Evolutionary conservation across 2,888 invertebrate species (phyloP), one percentile per base, ranked within the genome.

Genomic region (Esperia sulphurella): DNA sequence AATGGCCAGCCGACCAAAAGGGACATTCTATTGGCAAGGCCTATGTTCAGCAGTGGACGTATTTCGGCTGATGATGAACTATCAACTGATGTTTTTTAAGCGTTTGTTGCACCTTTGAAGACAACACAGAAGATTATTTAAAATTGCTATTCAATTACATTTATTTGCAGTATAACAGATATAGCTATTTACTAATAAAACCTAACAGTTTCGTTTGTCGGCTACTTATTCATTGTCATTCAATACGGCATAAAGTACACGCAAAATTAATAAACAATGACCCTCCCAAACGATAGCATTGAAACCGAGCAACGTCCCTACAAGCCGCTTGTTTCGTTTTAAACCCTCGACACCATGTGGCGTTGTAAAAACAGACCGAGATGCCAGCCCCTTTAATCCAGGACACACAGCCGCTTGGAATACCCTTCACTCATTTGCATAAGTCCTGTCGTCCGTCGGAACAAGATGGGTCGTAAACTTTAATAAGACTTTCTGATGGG

Each of bases 371-470:
- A 83, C 84, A 82, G 63, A 65, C 69, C 66, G 68, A 68, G 65
- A 68, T 65, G 65, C 73, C 72, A 61, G 64, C 70, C 78, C 74
- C 71, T 70, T 64, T 83, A 83, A 85, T 83, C 83, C 84, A 64
- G 74, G 71, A 66, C 67, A 69, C 76, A 72, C 55, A 59, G 58
- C 58, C 65, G 61, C 66, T 75, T 63, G 59, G 61, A 71, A 69
- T 71, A 79, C 83, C 83, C 83, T 79, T 79, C 74, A 75, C 71
- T 81, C 83, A 83, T 87, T 86, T 84, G 74, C 84, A 85, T 85
- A 83, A 83, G 78, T 82, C 83, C 82, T 76, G 77, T 79, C 67
- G 77, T 79, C 67, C 54, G 53, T 74, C 72, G 72, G 72, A 74
- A 80, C 80, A 83, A 83, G 83, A 85, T 73, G 77, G 80, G 76